Evolutionary conservation across 1,140 invertebrate genomes (phyloP), one percentile per base, ranked within the genome.

Genomic region (Heliothis virescens): DNA sequence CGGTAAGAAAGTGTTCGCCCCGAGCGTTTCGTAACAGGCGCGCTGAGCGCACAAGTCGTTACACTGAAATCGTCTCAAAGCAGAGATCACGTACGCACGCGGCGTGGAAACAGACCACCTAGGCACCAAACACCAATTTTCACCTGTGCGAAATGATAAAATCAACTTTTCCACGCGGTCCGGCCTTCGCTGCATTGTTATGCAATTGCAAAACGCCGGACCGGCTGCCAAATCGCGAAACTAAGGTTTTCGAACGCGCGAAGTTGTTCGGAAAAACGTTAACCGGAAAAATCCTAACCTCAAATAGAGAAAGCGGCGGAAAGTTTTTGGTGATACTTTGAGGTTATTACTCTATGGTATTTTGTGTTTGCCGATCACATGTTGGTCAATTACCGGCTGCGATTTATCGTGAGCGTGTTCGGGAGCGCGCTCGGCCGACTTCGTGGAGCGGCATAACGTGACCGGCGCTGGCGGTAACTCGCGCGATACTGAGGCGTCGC

Each of bases 181-280:
- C 87, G 86, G 88, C 88, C 89, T 87, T 86, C 87, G 80, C 81
- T 91, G 91, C 90, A 91, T 89, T 92, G 87, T 92, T 92, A 92
- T 92, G 91, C 91, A 92, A 92, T 87, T 89, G 85, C 88, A 86
- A 81, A 87, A 83, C 82, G 81, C 71, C 59, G 59, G 15, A 34
- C 71, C 81, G 84, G 81, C 81, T 84, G 85, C 86, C 86, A 86
- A 89, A 87, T 84, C 82, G 81, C 80, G 78, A 84, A 73, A 81
- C 81, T 76, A 81, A 79, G 83, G 67, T 85, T 90, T 86, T 85
- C 82, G 82, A 82, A 72, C 81, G 79, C 85, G 80, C 84, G 65
- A 87, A 87, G 82, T 85, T 78, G 74, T 81, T 85, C 82, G 84
- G 83, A 85, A 86, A 91, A 87, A 83, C 79, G 73, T 81, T 83